Evolutionary conservation across 1,140 invertebrate genomes (phyloP).

Genomic region (Campoletis sonorensis): DNA sequence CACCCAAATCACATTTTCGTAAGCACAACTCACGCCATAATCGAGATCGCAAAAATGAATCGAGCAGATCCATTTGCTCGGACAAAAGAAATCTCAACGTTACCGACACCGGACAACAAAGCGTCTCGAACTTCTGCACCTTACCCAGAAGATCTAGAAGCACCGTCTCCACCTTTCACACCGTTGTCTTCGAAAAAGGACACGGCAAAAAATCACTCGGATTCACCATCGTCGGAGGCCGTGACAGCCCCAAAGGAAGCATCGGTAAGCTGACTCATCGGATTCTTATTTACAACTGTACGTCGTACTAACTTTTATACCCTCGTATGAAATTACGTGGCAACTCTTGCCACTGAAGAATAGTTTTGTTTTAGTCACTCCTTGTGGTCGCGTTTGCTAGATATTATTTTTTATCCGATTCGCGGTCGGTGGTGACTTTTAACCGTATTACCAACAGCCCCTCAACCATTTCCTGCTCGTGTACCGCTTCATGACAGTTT

Average conservation of each 20-base stretch:
- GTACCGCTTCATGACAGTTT: too few relatives aligned
- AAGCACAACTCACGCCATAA: conserved; percentile 66
- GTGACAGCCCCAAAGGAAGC: conserved; percentile 91
- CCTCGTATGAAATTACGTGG: too few relatives aligned
- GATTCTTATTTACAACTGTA: not conserved
- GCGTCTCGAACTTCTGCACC: conserved; percentile 83
- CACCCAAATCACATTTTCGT: conserved; percentile 71
- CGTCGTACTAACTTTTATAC: too few relatives aligned
- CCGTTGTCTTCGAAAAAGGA: conserved; percentile 89
- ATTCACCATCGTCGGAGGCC: conserved; percentile 94
- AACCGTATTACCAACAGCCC: too few relatives aligned
- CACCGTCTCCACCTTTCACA: conserved; percentile 82
- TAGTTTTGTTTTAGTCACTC: too few relatives aligned
- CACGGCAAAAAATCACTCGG: conserved; percentile 90
- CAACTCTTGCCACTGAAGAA: too few relatives aligned
- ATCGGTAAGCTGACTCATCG: conserved; percentile 78
- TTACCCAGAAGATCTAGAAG: conserved; percentile 82
- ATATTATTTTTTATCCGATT: too few relatives aligned
- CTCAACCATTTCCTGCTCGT: too few relatives aligned
- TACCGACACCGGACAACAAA: conserved; percentile 69
- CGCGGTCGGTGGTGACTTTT: too few relatives aligned
- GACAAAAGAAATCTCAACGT: conserved; percentile 57
- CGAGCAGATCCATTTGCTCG: conserved; percentile 62
- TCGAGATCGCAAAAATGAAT: conserved; percentile 64
- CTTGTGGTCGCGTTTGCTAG: too few relatives aligned